phyloP scores from a whole-genome alignment of 2,113 vertebrate species.

The Thalassarche chlororhynchos region DNA sequence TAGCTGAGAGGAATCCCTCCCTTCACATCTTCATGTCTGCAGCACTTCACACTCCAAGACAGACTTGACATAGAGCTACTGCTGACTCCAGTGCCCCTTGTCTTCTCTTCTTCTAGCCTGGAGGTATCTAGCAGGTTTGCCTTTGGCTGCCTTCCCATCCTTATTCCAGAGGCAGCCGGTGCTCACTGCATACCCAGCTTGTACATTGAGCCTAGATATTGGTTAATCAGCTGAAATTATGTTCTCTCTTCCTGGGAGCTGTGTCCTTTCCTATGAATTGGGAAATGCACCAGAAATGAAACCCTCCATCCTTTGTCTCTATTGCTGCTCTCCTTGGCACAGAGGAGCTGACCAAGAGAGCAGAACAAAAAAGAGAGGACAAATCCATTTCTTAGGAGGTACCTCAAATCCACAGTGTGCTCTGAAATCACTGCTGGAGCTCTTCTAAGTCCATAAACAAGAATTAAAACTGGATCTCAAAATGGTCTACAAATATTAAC shows the following conservation, averaged over 20 bases:
- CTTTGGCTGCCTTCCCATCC: background rate
- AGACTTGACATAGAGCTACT: background rate
- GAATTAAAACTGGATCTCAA: background rate
- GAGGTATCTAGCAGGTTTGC: background rate
- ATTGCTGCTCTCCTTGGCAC: background rate
- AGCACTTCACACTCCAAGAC: background rate
- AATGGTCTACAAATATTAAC: background rate
- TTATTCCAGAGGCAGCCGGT: background rate
- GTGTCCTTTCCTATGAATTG: background rate
- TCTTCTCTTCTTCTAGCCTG: background rate
- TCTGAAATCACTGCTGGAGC: background rate
- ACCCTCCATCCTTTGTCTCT: background rate
- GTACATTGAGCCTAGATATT: background rate
- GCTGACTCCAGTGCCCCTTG: background rate
- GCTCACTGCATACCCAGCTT: background rate
- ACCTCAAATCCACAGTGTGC: background rate
- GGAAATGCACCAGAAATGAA: background rate
- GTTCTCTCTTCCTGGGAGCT: background rate
- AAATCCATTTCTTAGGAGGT: background rate
- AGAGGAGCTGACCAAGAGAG: background rate
- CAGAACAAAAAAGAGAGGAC: background rate
- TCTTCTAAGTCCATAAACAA: background rate
- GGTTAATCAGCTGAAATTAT: background rate
- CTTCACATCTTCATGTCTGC: background rate
- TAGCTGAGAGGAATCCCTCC: background rate